These are phyloP conservation scores for Phataginus tetradactyla DNA, from an alignment of 2,797 vertebrate genomes.

Conservation along the genomic window DNA sequence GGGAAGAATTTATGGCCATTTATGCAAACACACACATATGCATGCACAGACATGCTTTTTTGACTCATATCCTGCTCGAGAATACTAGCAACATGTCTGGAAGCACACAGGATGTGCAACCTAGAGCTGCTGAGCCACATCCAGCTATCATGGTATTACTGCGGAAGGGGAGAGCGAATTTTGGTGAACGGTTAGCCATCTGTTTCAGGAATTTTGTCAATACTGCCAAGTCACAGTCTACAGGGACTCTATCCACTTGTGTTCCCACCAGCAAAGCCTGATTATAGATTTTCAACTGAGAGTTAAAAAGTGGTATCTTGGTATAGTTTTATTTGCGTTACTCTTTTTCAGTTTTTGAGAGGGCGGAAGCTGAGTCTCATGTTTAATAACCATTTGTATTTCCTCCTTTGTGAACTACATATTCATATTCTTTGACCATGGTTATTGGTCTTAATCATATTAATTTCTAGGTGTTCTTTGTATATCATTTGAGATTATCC, in stretches of 20 bases:
- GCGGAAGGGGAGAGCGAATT: not conserved
- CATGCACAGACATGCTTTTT: not conserved
- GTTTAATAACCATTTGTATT: not conserved
- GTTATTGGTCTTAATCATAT: not conserved
- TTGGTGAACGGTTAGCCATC: not conserved
- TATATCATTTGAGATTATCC: not conserved
- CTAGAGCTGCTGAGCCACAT: not conserved
- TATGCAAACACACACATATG: not conserved
- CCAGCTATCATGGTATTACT: not conserved
- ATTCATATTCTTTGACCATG: not conserved
- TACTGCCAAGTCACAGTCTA: not conserved
- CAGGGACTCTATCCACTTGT: fast-evolving
- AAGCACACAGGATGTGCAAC: not conserved
- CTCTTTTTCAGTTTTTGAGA: not conserved
- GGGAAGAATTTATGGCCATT: too few species aligned
- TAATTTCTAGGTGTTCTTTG: not conserved
- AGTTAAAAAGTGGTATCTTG: not conserved
- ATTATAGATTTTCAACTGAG: not conserved
- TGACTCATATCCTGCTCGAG: not conserved
- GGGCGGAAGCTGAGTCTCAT: not conserved
- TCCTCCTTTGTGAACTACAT: not conserved
- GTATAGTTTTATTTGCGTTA: not conserved
- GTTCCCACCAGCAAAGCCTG: not conserved
- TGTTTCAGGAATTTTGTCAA: not conserved
- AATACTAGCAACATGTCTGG: not conserved